Evolutionary conservation across 2,113 vertebrate genomes (phyloP).

Genomic region (Oxyruncus cristatus): DNA sequence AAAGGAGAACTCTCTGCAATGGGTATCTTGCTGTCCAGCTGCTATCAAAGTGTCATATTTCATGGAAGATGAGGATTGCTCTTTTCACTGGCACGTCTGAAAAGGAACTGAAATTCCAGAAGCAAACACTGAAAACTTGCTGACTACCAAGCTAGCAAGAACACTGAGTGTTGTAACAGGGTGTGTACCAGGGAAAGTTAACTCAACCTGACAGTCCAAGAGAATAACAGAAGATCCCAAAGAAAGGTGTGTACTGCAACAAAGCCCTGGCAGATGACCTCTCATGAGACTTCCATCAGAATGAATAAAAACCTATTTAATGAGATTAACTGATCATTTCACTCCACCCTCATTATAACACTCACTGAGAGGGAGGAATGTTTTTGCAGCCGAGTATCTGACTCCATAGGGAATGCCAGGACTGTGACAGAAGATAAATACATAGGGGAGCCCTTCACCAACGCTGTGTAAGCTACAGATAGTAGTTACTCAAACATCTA

Average conservation of each 20-base stretch:
- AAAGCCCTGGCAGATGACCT: constrained; percentile 54
- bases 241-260: constrained; percentile 48
- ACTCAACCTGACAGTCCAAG: constrained; percentile 62
- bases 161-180: constrained; percentile 52
- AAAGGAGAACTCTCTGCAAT: background rate
- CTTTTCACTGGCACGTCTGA: background rate
- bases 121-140: constrained; percentile 28
- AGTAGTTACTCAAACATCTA: background rate
- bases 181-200: constrained; percentile 63
- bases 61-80: background rate
- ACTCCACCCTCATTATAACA: constrained; percentile 62
- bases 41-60: background rate
- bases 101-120: constrained; percentile 46
- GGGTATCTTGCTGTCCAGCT: background rate
- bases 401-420: constrained; percentile 17
- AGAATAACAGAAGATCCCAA: constrained; percentile 46
- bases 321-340: constrained; percentile 58
- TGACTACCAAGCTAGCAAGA: constrained; percentile 24
- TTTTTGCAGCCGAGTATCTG: background rate
- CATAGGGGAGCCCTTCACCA: background rate
- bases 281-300: constrained; percentile 42
- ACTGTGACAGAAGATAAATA: background rate
- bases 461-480: background rate
- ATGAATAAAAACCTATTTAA: constrained; percentile 51
- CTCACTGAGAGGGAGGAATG: constrained; percentile 41